phyloP scores from a whole-genome alignment of 2,797 vertebrate species.

The Spatula clypeata region DNA sequence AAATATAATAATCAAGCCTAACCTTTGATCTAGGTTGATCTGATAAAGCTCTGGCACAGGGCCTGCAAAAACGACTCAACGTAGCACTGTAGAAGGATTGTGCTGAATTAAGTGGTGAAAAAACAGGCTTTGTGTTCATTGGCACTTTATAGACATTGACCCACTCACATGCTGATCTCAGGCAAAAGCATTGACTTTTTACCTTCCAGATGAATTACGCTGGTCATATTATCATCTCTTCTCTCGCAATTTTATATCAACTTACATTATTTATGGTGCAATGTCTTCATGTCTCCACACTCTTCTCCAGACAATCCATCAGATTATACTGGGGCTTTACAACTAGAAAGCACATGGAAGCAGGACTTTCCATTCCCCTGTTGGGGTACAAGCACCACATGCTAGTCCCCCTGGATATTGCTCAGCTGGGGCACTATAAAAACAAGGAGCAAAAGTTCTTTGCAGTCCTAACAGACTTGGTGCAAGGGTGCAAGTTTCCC shows the following conservation, averaged over 20 bases:
- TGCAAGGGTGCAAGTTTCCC: neutral
- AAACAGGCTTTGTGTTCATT: slow-evolving; percentile 47
- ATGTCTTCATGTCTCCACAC: neutral
- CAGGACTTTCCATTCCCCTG: neutral
- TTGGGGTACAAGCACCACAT: fast-evolving
- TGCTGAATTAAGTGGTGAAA: slow-evolving; percentile 45
- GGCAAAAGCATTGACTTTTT: slow-evolving; percentile 25
- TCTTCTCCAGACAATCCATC: neutral
- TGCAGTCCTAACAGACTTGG: neutral
- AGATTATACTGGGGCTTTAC: neutral
- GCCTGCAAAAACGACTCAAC: slow-evolving; percentile 44
- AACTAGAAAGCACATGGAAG: neutral
- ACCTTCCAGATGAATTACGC: neutral
- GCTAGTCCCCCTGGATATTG: neutral
- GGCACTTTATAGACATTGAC: slow-evolving; percentile 46
- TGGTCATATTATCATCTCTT: neutral
- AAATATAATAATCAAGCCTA: slow-evolving; percentile 31
- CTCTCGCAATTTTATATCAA: neutral
- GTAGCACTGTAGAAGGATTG: slow-evolving; percentile 13
- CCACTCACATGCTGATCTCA: neutral
- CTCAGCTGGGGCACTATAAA: neutral
- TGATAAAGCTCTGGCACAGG: slow-evolving; percentile 51
- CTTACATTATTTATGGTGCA: neutral
- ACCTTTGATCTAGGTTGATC: slow-evolving; percentile 64
- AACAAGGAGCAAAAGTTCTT: neutral